phyloP scores from a whole-genome alignment of 2,797 vertebrate genomes.

The Sorex maritimensis region DNA sequence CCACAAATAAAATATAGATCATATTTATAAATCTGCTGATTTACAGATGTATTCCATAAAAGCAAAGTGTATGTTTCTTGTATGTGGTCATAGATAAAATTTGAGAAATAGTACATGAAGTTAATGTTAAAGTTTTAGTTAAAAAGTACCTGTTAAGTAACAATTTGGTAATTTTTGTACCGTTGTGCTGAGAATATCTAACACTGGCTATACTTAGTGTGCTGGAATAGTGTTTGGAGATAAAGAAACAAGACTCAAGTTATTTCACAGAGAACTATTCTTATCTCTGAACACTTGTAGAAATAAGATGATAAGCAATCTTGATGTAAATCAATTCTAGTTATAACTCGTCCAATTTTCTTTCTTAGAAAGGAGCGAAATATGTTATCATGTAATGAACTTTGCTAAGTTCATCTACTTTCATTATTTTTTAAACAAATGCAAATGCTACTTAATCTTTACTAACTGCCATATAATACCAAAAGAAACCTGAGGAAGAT shows the following conservation, averaged over 20 bases:
- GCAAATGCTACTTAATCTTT: slow-evolving; percentile 51
- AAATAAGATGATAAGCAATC: background rate
- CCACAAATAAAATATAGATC: too few species aligned
- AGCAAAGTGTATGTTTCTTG: too few species aligned
- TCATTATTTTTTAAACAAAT: slow-evolving; percentile 16
- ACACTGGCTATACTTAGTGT: background rate
- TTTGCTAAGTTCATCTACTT: background rate
- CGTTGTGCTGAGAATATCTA: slow-evolving; percentile 5
- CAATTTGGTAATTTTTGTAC: background rate
- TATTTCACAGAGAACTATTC: slow-evolving; percentile 36
- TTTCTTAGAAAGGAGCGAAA: background rate
- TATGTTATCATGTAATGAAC: background rate
- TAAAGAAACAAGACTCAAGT: background rate
- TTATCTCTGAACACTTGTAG: background rate
- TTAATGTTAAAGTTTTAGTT: too few species aligned
- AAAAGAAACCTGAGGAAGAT: background rate
- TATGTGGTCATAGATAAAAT: too few species aligned
- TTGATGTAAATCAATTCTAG: background rate
- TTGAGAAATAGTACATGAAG: too few species aligned
- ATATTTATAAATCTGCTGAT: too few species aligned
- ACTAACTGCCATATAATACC: slow-evolving; percentile 16
- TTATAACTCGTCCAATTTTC: background rate
- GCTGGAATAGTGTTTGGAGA: background rate
- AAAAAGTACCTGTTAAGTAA: too few species aligned
- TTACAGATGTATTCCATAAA: too few species aligned